A percentile compares a stretch with the other conserved stretches of the same genome.
These are phyloP conservation scores for Sicus ferrugineus DNA, from an alignment of 2,888 invertebrate genomes.

Conservation along the genomic window DNA sequence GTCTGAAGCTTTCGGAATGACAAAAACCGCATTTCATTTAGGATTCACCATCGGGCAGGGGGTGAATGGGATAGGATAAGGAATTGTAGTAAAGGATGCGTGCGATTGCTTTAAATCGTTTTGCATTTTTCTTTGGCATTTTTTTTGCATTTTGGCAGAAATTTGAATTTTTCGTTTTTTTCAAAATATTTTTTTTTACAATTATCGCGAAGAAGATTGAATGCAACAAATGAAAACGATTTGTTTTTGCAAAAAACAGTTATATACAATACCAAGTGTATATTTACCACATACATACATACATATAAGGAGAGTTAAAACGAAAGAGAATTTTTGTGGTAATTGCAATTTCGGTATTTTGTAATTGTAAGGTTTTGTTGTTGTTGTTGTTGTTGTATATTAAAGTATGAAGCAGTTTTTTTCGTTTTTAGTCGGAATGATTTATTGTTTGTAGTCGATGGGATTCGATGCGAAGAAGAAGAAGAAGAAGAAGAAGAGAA, in stretches of 20 bases:
- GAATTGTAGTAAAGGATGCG: slow-evolving; percentile 62
- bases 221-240: slow-evolving; percentile 38
- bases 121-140: slow-evolving; percentile 62
- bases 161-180: slow-evolving; percentile 4
- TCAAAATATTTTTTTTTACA: background rate
- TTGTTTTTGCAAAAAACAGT: slow-evolving; percentile 23
- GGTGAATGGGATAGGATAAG: slow-evolving; percentile 58
- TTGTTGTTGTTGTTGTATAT: slow-evolving; percentile 21
- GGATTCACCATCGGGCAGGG: slow-evolving; percentile 52
- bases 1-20: background rate
- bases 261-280: slow-evolving; percentile 32
- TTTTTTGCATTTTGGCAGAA: slow-evolving; percentile 35
- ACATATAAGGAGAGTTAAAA: too few species aligned
- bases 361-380: background rate
- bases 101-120: slow-evolving; percentile 63
- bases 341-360: background rate
- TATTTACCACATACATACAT: too few species aligned
- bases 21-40: slow-evolving; percentile 36
- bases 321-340: background rate
- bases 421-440: slow-evolving; percentile 26
- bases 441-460: slow-evolving; percentile 41
- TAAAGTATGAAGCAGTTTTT: slow-evolving; percentile 27
- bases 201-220: background rate
- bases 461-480: slow-evolving; percentile 49
- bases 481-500: slow-evolving; percentile 59